These are phyloP conservation scores for Gila orcuttii DNA, from an alignment of 2,113 vertebrate genomes.

Conservation along the genomic window DNA sequence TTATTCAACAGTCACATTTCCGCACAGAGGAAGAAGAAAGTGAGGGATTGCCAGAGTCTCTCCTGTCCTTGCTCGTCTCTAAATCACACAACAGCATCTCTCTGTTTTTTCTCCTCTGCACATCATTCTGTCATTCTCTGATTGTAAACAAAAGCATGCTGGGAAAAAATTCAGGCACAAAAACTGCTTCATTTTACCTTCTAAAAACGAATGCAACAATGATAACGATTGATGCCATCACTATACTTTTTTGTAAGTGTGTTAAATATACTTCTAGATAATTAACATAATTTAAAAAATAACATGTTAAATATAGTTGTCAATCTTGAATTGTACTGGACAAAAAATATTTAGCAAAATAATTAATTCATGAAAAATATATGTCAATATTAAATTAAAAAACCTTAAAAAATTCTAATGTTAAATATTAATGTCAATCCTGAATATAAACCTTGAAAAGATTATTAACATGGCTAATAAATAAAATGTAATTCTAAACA, in stretches of 20 bases:
- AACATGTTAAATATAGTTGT: background rate
- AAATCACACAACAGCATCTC: conserved; percentile 2
- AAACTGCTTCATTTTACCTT: background rate
- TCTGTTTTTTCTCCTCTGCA: conserved; percentile 4
- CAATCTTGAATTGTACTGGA: background rate
- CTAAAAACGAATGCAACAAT: background rate
- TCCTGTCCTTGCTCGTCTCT: background rate
- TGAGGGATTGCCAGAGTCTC: conserved; percentile 52
- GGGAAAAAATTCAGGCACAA: background rate
- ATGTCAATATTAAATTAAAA: background rate
- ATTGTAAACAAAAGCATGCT: background rate
- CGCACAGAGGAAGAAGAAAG: conserved; percentile 61
- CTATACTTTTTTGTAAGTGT: background rate
- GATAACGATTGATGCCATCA: background rate
- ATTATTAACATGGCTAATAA: too few relatives aligned
- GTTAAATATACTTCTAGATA: background rate
- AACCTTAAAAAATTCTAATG: too few relatives aligned
- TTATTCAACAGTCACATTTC: conserved; percentile 70
- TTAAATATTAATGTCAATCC: too few relatives aligned
- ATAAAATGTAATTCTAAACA: too few relatives aligned
- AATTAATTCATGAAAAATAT: background rate
- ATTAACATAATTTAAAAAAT: background rate
- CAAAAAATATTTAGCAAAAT: background rate
- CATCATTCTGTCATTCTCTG: background rate
- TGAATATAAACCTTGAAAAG: too few relatives aligned